These are phyloP conservation scores for Chascanopsetta lugubris DNA, from an alignment of 2,113 vertebrate genomes.

Conservation along the genomic window DNA sequence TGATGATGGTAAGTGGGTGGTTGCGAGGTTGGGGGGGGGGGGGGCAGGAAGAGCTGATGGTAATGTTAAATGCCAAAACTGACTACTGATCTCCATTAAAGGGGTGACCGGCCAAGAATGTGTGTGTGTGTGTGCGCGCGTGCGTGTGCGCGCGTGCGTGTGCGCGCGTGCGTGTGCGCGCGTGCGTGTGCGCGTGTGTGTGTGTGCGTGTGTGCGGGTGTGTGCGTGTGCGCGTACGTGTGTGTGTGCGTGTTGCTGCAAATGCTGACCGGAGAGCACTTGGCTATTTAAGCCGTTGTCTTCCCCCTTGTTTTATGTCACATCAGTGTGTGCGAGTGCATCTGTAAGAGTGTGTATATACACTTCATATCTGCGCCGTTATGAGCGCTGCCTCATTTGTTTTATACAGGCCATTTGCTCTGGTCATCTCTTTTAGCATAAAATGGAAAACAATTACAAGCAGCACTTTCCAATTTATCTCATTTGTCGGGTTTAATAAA, in stretches of 20 bases:
- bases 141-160: constrained; percentile 17
- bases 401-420: constrained; percentile 50
- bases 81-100: constrained; percentile 60
- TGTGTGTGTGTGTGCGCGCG: constrained; percentile 20
- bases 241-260: constrained; percentile 28
- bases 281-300: constrained; percentile 39
- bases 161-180: constrained; percentile 16
- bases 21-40: constrained; percentile 44
- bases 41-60: constrained; percentile 63
- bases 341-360: constrained; percentile 4
- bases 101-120: constrained; percentile 37
- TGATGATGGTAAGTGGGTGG: constrained; percentile 68
- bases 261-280: constrained; percentile 33
- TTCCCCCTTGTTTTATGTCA: constrained; percentile 27
- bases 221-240: constrained; percentile 7
- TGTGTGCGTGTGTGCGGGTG: constrained; percentile 3
- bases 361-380: constrained; percentile 18
- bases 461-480: constrained; percentile 56
- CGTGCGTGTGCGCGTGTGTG: no score
- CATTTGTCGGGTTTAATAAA: constrained; percentile 60
- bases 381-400: constrained; percentile 45
- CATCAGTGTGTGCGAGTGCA: constrained; percentile 2
- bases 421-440: constrained; percentile 51
- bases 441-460: constrained; percentile 64
- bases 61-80: constrained; percentile 75